A percentile compares a stretch with the other conserved stretches of the same genome.
phyloP scores from a whole-genome alignment of 2,888 invertebrate genomes.

The Cosmia trapezina region DNA sequence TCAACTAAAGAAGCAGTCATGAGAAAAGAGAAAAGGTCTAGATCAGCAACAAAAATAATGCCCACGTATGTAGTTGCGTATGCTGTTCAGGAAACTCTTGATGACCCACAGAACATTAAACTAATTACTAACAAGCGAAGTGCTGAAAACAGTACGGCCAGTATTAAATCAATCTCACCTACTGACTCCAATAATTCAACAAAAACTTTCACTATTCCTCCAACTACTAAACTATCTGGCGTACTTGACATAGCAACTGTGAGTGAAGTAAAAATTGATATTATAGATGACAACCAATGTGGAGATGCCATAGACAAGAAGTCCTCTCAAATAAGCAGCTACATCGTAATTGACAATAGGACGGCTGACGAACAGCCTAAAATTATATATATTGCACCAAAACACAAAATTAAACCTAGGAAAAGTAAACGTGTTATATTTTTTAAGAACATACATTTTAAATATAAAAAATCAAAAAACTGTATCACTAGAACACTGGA shows the following conservation, averaged over 20 bases:
- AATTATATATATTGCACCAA: constrained; percentile 66
- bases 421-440: constrained; percentile 64
- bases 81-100: constrained; percentile 70
- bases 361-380: constrained; percentile 54
- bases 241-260: constrained; percentile 34
- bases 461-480: constrained; percentile 67
- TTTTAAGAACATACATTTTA: constrained; percentile 71
- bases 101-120: constrained; percentile 65
- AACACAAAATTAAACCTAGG: constrained; percentile 61
- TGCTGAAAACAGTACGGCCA: constrained; percentile 54
- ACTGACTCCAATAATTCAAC: constrained; percentile 53
- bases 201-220: constrained; percentile 61
- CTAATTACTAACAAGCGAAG: constrained; percentile 67
- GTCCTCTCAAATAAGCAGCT: constrained; percentile 42
- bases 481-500: constrained; percentile 60
- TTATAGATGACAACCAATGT: constrained; percentile 53
- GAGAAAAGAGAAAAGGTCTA: constrained; percentile 49
- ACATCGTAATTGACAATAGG: constrained; percentile 46
- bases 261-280: constrained; percentile 58
- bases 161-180: constrained; percentile 61
- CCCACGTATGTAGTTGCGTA: constrained; percentile 72
- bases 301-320: constrained; percentile 49
- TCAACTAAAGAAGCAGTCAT: constrained; percentile 31
- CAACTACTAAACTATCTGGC: constrained; percentile 45
- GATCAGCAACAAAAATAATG: constrained; percentile 58